Base-by-base conservation (phyloP, 2,888 invertebrate species). In the Tromatobia lineatoria region DNA sequence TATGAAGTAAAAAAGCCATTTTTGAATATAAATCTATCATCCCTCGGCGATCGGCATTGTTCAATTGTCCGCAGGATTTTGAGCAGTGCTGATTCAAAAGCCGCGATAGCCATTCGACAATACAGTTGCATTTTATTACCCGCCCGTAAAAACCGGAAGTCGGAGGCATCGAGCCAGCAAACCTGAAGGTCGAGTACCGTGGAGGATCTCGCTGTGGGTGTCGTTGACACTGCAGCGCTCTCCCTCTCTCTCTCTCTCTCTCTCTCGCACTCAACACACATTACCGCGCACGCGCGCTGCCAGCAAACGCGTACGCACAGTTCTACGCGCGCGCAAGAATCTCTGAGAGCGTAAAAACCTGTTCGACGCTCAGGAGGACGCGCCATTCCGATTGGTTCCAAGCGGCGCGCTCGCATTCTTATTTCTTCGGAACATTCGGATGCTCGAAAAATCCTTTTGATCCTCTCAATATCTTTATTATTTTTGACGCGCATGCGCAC, bases 201-300 rank as follows among this genome's bases (percentile, higher is more conserved):
- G 79, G 83, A 80, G 78, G 76, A 79, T 81, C 85, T 78, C 75
- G 85, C 82, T 57, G 83, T 82, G 80, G 82, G 85, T 87, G 87
- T 88, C 87, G 85, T 87, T 87, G 87, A 87, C 87, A 85, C 87
- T 83, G 82, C 83, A 80, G 75, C 80, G 76, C n/a, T 25, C 54
- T 6, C 54, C 29, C 64, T 34, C 69, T 25, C 18, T 47, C 78
- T 6, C 54, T 45, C 64, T 34, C 69, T 25, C 18, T 47, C 78
- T 81, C 81, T 23, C 18, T 23, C 69, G 66, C 71, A 54, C 42
- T 20, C 45, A 87, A 74, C 70, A 80, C 82, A 86, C 88, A 82
- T n/a, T 80, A 59, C 77, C 83, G 84, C 83, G 82, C 83, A 74
- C 83, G 85, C 76, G 45, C 59, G 25, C 8, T 25, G 25, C 20